phyloP scores from a whole-genome alignment of 2,888 invertebrate genomes.

The Nudaria mundana region DNA sequence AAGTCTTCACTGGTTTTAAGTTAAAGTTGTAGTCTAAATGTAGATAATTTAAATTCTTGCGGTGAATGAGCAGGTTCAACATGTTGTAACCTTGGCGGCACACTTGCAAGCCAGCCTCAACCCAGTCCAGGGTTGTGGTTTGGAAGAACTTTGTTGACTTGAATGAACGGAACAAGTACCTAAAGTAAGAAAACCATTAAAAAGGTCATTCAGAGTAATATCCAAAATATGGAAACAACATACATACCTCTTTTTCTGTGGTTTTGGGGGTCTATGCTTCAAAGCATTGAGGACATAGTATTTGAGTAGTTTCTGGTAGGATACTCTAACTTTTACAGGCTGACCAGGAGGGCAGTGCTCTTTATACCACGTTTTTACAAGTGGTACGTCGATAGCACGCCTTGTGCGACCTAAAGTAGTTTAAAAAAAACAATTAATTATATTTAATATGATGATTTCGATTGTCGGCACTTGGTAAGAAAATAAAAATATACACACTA shows the following conservation, averaged over 20 bases:
- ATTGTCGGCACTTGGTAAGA: too few species aligned
- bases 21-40: slow-evolving; percentile 99
- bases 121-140: slow-evolving; percentile 99
- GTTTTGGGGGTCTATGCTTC: slow-evolving; percentile 98
- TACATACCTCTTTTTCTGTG: slow-evolving; percentile 94
- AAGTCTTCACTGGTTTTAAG: slow-evolving; percentile 98
- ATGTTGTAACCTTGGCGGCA: slow-evolving; percentile 99
- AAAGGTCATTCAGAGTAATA: too few species aligned
- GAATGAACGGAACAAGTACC: slow-evolving; percentile 98
- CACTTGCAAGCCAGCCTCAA: slow-evolving; percentile 98
- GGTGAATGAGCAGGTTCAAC: slow-evolving; percentile 98
- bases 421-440: too few species aligned
- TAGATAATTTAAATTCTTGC: slow-evolving; percentile 99
- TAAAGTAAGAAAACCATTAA: slow-evolving; percentile 39
- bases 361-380: slow-evolving; percentile 98
- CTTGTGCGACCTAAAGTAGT: slow-evolving; percentile 95
- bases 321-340: slow-evolving; percentile 99
- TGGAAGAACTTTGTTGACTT: slow-evolving; percentile 99
- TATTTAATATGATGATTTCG: too few species aligned
- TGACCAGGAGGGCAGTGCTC: slow-evolving; percentile 97
- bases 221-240: too few species aligned
- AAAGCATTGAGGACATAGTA: slow-evolving; percentile 99
- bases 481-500: too few species aligned
- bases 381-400: slow-evolving; percentile 97
- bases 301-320: slow-evolving; percentile 98